Base-by-base conservation (phyloP, 1,140 invertebrate species). In the Acromyrmex echinatior region DNA sequence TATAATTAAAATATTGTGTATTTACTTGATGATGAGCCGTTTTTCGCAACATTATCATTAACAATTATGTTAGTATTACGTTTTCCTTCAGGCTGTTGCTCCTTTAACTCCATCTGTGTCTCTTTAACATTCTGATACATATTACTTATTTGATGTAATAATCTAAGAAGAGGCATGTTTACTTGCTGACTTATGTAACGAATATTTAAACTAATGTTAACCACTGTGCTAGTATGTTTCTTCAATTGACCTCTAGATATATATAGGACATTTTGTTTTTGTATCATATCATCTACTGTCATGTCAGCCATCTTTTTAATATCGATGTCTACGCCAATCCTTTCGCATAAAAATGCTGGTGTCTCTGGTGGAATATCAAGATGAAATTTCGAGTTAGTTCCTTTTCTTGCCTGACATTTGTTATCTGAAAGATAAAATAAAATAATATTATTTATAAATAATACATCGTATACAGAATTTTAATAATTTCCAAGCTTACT, bases 51-150 rank as follows among this genome's bases (percentile, higher is more conserved):
- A 18, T 88, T 71, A 66, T 95, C 93, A 31, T 91, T 93, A 12
- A 92, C 95, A 86, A 92, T 93, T 91, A 92, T 94, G 94, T 95
- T 96, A 88, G 94, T 94, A 73, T 96, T 94, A 86, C 95, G 94
- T 90, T 96, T 95, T 60, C 93, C 92, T 25, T 96, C 93, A 28
- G 94, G 93, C 45, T 97, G 96, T 88, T 97, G 97, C 87, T 97
- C 97, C 92, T 97, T 97, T 70, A 99, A 96, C 91, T 99, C 98
- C 91, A 97, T 97, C 93, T 98, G 98, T 1, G 99, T 99, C 92
- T 99, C 98, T 92, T 99, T 98, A 5, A 99, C 98, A 95, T 99
- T 99, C 95, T 99, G 98, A 95, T 99, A 99, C 98, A 99, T 99
- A 87, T 99, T 99, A 88, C 97, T 98, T 88, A 99, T 99, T 96